These are phyloP conservation scores for Ormyrus thymus DNA, from an alignment of 2,888 invertebrate genomes.

Conservation along the genomic window DNA sequence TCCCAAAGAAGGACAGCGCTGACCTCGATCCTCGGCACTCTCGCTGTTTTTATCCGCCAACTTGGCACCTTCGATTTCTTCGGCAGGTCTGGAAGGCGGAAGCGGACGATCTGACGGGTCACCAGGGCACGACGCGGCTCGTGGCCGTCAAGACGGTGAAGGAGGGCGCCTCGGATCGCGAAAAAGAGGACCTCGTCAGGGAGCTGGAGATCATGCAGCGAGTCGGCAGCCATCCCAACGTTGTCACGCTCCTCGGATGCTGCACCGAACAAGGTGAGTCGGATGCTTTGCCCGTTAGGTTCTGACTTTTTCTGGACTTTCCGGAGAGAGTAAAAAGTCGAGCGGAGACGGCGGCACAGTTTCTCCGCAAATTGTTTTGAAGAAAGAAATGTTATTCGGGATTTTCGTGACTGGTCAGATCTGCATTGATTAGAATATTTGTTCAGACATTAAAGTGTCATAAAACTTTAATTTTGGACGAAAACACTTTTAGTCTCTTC, in stretches of 20 bases:
- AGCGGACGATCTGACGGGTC: constrained; percentile 86
- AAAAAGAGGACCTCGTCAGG: constrained; percentile 84
- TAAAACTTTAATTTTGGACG: no score
- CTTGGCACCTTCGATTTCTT: constrained; percentile 18
- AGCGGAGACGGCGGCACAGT: no score
- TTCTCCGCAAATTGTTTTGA: no score
- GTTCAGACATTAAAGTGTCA: no score
- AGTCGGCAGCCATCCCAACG: constrained; percentile 88
- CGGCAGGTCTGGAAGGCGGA: constrained; percentile 88
- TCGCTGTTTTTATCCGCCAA: neutral
- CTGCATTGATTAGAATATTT: no score
- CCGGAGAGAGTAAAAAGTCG: no score
- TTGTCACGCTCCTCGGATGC: constrained; percentile 87
- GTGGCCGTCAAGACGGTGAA: constrained; percentile 92
- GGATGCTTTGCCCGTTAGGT: neutral
- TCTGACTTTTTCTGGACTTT: neutral
- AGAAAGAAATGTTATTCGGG: no score
- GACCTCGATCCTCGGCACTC: neutral
- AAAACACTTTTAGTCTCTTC: no score
- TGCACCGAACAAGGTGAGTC: constrained; percentile 86
- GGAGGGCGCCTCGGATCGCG: constrained; percentile 85
- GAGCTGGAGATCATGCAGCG: constrained; percentile 89
- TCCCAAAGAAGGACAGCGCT: neutral
- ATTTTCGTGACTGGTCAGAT: no score
- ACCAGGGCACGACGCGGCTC: constrained; percentile 84